Base-by-base conservation (phyloP, 2,797 vertebrate genomes). In the Sebastes steindachneri region DNA sequence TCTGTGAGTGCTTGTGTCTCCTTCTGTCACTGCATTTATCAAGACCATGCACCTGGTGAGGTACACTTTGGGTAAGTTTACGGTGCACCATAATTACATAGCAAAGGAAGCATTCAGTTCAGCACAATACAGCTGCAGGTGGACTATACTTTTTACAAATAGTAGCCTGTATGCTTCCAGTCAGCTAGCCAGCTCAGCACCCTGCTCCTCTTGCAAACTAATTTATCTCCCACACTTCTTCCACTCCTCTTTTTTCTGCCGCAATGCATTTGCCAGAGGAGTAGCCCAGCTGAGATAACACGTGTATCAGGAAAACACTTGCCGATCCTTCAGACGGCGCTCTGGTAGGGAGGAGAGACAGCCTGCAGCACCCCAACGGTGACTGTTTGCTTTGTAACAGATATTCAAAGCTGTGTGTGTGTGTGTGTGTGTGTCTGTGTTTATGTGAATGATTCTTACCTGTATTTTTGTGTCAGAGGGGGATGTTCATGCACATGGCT, bases 211-310 rank as follows among this genome's bases (percentile, higher is more conserved):
- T 83, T 86, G 72, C 67, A 51, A 60, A 65, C 63, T 68, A 33
- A 87, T 89, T 88, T 80, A 83, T 88, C 71, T 89, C 68, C 58
- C 2, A 2, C 69, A 77, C 78, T 41, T 79, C 76, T 87, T 48
- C 33, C 64, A 55, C 58, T 86, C 29, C 77, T 70, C 53, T 76
- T 58, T 86, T 73, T 81, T 78, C 67, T 86, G 68, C 77, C 76
- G 68, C 75, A 68, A n/a, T 70, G 70, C 73, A 70, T 87, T 82
- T 77, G 72, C 82, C 68, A 69, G 86, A 83, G 67, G 80, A 87
- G 79, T 74, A 21, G 26, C 72, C 83, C 73, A 80, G 88, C 80
- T 85, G 78, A 86, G 88, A 85, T 83, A 88, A 88, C 88, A 89
- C 72, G 28, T 80, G 82, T 67, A 73, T 90, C 68, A 77, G 69